phyloP scores from a whole-genome alignment of 2,797 vertebrate genomes.

The Lutjanus argentimaculatus region DNA sequence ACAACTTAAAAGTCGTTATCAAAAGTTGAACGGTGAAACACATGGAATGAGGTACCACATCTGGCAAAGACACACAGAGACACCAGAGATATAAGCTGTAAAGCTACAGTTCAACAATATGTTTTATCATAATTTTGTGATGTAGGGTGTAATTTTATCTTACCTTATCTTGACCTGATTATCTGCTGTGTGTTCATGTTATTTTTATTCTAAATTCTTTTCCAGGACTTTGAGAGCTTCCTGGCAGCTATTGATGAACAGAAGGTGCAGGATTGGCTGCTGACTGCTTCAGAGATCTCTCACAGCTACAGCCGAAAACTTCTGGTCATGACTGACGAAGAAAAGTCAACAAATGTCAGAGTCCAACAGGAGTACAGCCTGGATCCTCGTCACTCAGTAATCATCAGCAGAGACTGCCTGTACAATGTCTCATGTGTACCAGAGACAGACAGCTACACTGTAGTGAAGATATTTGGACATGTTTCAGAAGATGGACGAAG shows the following conservation, averaged over 20 bases:
- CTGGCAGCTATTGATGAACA: slow-evolving; percentile 26
- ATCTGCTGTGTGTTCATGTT: neutral
- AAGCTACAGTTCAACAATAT: neutral
- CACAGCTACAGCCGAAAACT: slow-evolving; percentile 59
- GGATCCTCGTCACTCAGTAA: slow-evolving; percentile 56
- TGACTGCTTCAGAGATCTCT: slow-evolving; percentile 45
- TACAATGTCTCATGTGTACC: slow-evolving; percentile 41
- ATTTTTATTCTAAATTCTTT: neutral
- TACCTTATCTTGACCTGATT: neutral
- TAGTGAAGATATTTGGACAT: slow-evolving; percentile 57
- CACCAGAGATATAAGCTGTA: no score
- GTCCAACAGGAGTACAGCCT: slow-evolving; percentile 54
- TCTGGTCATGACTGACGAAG: slow-evolving; percentile 56
- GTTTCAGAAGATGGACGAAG: slow-evolving; percentile 45
- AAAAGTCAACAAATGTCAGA: slow-evolving; percentile 33
- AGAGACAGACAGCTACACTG: slow-evolving; percentile 23
- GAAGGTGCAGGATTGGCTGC: slow-evolving; percentile 43
- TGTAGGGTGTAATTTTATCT: no score
- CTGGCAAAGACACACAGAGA: no score
- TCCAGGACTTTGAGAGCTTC: slow-evolving; percentile 41
- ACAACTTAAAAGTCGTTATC: no score
- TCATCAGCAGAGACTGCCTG: slow-evolving; percentile 44
- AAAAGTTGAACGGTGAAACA: neutral
- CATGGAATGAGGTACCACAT: neutral
- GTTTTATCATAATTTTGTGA: neutral